Conservation (phyloP, 2,888 invertebrate species). For the Torymus aiolomorphi region DNA sequence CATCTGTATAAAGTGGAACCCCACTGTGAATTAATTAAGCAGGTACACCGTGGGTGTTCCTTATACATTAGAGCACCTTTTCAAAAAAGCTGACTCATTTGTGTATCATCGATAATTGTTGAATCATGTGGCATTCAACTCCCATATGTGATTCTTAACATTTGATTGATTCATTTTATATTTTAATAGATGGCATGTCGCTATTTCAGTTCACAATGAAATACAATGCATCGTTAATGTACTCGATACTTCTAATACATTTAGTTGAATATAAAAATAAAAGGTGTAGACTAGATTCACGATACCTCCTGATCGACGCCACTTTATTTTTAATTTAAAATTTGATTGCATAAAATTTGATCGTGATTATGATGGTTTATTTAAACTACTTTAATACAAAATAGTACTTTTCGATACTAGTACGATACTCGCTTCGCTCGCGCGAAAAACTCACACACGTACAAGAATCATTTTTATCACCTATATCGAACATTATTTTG, state of each 20-base stretch:
- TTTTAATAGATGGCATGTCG: conserved; percentile 30
- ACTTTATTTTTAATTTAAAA: too few relatives aligned
- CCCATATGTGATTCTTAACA: conserved; percentile 35
- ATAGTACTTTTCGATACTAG: too few relatives aligned
- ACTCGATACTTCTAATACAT: conserved; percentile 1
- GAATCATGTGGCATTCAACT: conserved; percentile 44
- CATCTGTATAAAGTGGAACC: conserved; percentile 59
- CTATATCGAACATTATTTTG: too few relatives aligned
- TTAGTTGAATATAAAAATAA: not conserved
- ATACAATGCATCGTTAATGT: conserved; percentile 21
- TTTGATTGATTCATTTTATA: conserved; percentile 47
- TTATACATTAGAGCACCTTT: conserved; percentile 34
- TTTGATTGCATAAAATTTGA: too few relatives aligned
- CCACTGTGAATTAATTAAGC: conserved; percentile 72
- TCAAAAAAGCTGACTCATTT: conserved; percentile 35
- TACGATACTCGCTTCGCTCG: too few relatives aligned
- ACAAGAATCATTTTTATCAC: too few relatives aligned
- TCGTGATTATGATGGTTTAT: too few relatives aligned
- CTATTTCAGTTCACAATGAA: conserved; percentile 11
- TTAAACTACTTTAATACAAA: too few relatives aligned
- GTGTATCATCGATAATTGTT: conserved; percentile 45
- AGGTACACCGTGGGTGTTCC: conserved; percentile 65
- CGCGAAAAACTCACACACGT: too few relatives aligned
- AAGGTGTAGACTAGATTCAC: too few relatives aligned
- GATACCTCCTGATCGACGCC: too few relatives aligned